Conservation (phyloP, 2,888 invertebrate species). For the Diarsia rubi region DNA sequence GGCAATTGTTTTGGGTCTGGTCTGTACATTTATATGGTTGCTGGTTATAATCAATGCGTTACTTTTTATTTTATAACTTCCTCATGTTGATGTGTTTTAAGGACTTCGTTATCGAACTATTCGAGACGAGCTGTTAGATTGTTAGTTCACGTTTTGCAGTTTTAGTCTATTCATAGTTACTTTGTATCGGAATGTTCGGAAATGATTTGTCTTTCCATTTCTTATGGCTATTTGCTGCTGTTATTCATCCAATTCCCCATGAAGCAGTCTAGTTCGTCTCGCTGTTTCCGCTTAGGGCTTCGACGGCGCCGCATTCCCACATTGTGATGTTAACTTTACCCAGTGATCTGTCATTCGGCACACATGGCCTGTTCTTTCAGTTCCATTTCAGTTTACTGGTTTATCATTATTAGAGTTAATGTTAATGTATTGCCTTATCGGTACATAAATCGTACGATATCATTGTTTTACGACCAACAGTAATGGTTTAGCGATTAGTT, state of each 20-base stretch:
- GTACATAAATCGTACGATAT: neutral
- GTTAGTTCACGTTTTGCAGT: neutral
- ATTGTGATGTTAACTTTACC: neutral
- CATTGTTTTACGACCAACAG: conserved; percentile 9
- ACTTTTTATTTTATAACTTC: conserved; percentile 4
- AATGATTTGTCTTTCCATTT: neutral
- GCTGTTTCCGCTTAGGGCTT: neutral
- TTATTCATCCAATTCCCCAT: neutral
- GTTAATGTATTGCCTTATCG: neutral
- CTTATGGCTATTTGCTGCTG: neutral
- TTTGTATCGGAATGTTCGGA: neutral
- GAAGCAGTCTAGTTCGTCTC: neutral
- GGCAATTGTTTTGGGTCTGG: conserved; percentile 21
- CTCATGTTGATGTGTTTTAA: neutral
- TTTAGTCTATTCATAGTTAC: neutral
- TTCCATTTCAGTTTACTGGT: neutral
- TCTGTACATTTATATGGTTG: too few species aligned
- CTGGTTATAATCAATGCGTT: neutral
- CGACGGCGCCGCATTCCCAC: neutral
- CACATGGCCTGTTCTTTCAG: neutral
- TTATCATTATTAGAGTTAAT: neutral
- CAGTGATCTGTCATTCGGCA: neutral
- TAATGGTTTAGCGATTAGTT: neutral
- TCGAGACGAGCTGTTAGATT: neutral
- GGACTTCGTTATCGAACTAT: neutral